Evolutionary conservation across 2,113 vertebrate species (phyloP).

Genomic region (Protobothrops flavoviridis): DNA sequence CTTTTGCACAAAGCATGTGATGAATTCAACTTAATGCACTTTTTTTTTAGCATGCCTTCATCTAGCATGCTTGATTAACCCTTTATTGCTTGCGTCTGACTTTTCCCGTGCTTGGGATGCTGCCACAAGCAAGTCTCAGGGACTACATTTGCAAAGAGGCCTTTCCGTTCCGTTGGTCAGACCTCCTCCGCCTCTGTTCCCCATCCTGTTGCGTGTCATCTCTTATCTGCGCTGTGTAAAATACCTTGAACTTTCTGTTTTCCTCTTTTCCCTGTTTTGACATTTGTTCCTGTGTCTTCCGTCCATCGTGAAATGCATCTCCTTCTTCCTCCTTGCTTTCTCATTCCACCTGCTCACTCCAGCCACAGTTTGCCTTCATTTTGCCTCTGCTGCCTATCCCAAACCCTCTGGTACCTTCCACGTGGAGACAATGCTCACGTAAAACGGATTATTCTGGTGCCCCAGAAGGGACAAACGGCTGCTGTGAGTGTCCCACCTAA

Average conservation of each 20-base stretch:
- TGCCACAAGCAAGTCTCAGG: background rate
- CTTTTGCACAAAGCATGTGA: background rate
- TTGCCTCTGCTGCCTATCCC: constrained; percentile 35
- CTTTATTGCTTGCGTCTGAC: background rate
- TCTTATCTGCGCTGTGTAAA: background rate
- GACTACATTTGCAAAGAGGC: background rate
- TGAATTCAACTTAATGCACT: background rate
- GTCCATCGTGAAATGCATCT: background rate
- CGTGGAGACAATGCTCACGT: constrained; percentile 50
- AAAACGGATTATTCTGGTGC: constrained; percentile 54
- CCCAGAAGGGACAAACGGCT: constrained; percentile 46
- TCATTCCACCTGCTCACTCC: constrained; percentile 17
- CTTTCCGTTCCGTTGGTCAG: background rate
- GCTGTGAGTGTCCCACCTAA: constrained; percentile 31
- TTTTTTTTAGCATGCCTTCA: background rate
- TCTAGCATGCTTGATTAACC: constrained; percentile 6
- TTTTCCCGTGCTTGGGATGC: background rate
- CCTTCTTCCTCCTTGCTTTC: background rate
- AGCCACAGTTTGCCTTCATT: constrained; percentile 37
- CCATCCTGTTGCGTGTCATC: background rate
- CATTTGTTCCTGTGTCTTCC: background rate
- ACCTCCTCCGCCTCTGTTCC: background rate
- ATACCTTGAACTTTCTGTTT: background rate
- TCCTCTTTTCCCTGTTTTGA: background rate
- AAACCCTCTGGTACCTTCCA: constrained; percentile 40